A percentile compares a stretch with the other conserved stretches of the same genome.
Conservation (phyloP, 1,140 invertebrate genomes). For the Chironomus tepperi region DNA sequence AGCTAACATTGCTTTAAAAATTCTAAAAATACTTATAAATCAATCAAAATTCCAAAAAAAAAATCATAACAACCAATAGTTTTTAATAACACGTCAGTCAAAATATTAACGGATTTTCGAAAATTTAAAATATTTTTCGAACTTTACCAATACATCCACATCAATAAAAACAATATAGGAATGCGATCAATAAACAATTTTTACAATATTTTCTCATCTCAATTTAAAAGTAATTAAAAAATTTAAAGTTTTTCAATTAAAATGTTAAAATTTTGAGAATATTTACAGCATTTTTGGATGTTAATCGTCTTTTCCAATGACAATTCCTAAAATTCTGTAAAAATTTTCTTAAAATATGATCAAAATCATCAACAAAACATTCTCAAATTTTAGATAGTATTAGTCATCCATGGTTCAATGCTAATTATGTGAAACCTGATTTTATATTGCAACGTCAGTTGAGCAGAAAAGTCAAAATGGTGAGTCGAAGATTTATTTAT, state of each 20-base stretch:
- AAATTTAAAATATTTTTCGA: too few relatives aligned
- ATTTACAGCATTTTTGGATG: not conserved
- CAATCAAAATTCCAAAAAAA: too few relatives aligned
- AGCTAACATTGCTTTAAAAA: too few relatives aligned
- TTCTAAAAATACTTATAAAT: too few relatives aligned
- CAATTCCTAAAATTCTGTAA: not conserved
- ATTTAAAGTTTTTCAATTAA: not conserved
- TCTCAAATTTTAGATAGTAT: not conserved
- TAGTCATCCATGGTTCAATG: not conserved
- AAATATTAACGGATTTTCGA: too few relatives aligned
- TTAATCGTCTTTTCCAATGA: not conserved
- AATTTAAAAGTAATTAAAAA: not conserved
- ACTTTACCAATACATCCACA: too few relatives aligned
- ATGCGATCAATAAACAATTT: too few relatives aligned
- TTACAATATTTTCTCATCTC: not conserved
- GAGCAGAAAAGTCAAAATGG: slow-evolving; percentile 6
- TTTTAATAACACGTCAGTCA: too few relatives aligned
- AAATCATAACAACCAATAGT: too few relatives aligned
- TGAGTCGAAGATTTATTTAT: not conserved
- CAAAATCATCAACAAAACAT: too few relatives aligned
- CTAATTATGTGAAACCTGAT: not conserved
- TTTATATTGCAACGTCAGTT: not conserved
- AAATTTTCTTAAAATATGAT: not conserved
- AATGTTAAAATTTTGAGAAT: not conserved
- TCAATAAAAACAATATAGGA: too few relatives aligned